These are phyloP conservation scores for Ashinkailepas kermadecensis DNA, from an alignment of 2,888 invertebrate genomes.

Conservation along the genomic window DNA sequence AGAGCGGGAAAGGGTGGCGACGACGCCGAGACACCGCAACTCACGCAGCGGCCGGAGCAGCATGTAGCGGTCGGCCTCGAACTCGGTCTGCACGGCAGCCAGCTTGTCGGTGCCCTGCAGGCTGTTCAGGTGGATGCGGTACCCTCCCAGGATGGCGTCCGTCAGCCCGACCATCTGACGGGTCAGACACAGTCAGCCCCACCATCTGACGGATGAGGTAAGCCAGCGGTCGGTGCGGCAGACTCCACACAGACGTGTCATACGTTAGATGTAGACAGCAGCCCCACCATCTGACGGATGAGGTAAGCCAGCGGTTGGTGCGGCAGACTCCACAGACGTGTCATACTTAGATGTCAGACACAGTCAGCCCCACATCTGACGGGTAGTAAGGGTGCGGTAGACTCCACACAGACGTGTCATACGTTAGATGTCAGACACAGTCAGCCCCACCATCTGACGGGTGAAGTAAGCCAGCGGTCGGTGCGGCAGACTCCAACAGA, in stretches of 20 bases:
- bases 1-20: not conserved
- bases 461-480: too few species aligned
- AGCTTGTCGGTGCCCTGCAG: conserved; percentile 24
- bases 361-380: conserved; percentile 57
- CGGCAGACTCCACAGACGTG: not conserved
- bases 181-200: conserved; percentile 49
- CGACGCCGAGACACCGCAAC: conserved; percentile 27
- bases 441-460: not conserved
- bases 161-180: conserved; percentile 58
- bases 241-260: not conserved
- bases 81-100: conserved; percentile 37
- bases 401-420: too few species aligned
- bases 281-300: too few species aligned
- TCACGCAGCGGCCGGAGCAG: conserved; percentile 42
- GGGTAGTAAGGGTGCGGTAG: too few species aligned
- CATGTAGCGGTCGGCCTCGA: conserved; percentile 38
- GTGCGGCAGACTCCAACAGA: too few species aligned
- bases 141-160: conserved; percentile 65
- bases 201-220: conserved; percentile 48
- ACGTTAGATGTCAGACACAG: not conserved
- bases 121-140: conserved; percentile 53
- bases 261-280: not conserved
- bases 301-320: too few species aligned
- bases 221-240: too few species aligned
- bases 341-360: too few species aligned